Evolutionary conservation across 2,113 vertebrate genomes (phyloP).

Genomic region (Tricholaema leucomelas): DNA sequence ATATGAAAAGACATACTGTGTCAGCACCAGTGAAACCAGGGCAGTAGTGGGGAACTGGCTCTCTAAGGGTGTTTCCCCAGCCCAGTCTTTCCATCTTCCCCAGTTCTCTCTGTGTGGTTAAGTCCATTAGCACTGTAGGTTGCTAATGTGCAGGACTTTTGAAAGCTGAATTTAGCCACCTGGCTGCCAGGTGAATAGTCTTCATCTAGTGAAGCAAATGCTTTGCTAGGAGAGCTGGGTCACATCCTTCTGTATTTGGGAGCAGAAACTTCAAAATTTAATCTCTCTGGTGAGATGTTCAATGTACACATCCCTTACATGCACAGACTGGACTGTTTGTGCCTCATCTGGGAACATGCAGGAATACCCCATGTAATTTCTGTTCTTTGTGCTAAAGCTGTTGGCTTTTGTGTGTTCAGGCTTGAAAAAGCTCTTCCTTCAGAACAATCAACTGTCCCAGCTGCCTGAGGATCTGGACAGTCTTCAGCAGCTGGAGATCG

Average conservation of each 20-base stretch:
- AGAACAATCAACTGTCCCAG: constrained; percentile 58
- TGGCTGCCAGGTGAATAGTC: neutral
- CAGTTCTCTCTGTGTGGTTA: neutral
- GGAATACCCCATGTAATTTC: neutral
- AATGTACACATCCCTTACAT: neutral
- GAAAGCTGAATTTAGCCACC: neutral
- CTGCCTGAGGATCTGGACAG: constrained; percentile 64
- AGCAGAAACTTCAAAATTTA: neutral
- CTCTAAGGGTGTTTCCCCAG: neutral
- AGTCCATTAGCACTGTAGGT: neutral
- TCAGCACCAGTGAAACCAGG: neutral
- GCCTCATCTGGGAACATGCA: neutral
- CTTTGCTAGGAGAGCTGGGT: neutral
- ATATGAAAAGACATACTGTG: neutral
- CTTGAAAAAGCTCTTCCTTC: constrained; percentile 62
- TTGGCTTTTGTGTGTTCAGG: constrained; percentile 41
- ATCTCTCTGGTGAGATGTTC: neutral
- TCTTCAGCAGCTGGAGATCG: constrained; percentile 43
- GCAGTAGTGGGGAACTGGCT: neutral
- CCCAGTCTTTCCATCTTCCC: neutral
- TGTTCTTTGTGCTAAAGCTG: neutral
- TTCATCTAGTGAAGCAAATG: neutral
- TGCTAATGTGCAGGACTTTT: neutral
- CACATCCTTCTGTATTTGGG: neutral
- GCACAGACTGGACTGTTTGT: neutral